Evolutionary conservation across 1,140 invertebrate genomes (phyloP), one percentile per base, ranked within the genome.

Genomic region (Ostrea edulis): DNA sequence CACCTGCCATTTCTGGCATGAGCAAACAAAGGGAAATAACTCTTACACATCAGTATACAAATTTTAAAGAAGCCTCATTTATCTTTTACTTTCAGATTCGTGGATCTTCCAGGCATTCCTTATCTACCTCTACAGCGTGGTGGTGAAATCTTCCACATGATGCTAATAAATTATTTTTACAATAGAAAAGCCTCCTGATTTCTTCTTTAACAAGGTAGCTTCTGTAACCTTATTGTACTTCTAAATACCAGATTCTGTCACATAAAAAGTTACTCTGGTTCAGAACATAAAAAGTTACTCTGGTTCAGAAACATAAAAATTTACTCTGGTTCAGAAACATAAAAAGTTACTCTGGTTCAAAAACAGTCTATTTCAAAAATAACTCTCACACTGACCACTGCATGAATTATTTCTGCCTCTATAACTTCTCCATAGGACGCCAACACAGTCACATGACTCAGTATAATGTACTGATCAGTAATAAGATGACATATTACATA

Each of bases 1-100:
- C 35, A 44, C 35, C 35, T 44, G 35, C 5, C 35, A 44, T 44
- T 44, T 44, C 17, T 62, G 17, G 55, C n/a, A n/a, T 62, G 55
- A 58, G 20, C 55, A 62, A 62, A 62, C 55, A 35, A 77, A 77
- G 68, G 68, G 68, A 35, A 25, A 77, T 77, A 77, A 77, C 25
- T 77, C 68, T 77, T 22, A 77, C 25, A 77, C 29, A 29, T 77
- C 25, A 29, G 55, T 62, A 20, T 62, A 17, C 17, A 62, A 20
- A 17, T 62, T 62, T 77, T 35, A 35, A 29, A 29, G 11, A 29
- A 25, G 3, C 25, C 9, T 77, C 25, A 22, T 77, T 77, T 77
- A 77, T 77, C 68, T 77, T 77, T 14, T 77, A 77, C 29, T 77
- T 77, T 77, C 68, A 77, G 68, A 35, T 77, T 77, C 68, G 8